Evolutionary conservation across 2,113 vertebrate species (phyloP).

Genomic region (Colinus virginianus): DNA sequence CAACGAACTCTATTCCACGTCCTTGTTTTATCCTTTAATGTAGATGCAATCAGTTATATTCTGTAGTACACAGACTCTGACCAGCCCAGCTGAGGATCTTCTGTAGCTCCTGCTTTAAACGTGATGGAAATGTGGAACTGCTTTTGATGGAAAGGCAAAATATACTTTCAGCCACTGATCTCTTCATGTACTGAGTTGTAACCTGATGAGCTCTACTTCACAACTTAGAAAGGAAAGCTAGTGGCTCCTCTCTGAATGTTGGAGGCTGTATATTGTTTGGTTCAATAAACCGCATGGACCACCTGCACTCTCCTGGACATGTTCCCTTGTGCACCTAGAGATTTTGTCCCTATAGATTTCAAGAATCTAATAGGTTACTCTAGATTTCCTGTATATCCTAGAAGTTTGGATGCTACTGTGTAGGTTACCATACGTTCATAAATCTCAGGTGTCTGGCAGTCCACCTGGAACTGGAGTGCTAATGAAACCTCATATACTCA

Average conservation of each 20-base stretch:
- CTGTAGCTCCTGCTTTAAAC: neutral
- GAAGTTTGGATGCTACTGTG: neutral
- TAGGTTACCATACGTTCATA: constrained; percentile 39
- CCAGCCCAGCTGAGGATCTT: neutral
- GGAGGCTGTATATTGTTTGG: neutral
- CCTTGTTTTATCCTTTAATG: neutral
- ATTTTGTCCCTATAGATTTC: neutral
- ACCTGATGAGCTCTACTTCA: neutral
- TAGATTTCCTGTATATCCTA: constrained; percentile 17
- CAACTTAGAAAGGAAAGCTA: neutral
- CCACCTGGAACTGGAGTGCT: constrained; percentile 53
- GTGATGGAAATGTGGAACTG: neutral
- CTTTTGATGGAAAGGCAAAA: neutral
- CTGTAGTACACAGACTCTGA: neutral
- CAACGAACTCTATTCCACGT: neutral
- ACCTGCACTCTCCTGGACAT: neutral
- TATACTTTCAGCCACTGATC: neutral
- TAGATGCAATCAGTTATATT: neutral
- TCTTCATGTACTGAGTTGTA: neutral
- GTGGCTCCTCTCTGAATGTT: neutral
- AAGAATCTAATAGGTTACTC: constrained; percentile 34
- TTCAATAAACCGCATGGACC: neutral
- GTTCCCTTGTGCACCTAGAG: neutral
- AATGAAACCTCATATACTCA: rapidly evolving
- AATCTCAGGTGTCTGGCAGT: constrained; percentile 52